Percentiles rank a stretch among this genome's conserved stretches.
These are phyloP conservation scores for Sericinus montela DNA, from an alignment of 2,888 invertebrate genomes.

Conservation along the genomic window DNA sequence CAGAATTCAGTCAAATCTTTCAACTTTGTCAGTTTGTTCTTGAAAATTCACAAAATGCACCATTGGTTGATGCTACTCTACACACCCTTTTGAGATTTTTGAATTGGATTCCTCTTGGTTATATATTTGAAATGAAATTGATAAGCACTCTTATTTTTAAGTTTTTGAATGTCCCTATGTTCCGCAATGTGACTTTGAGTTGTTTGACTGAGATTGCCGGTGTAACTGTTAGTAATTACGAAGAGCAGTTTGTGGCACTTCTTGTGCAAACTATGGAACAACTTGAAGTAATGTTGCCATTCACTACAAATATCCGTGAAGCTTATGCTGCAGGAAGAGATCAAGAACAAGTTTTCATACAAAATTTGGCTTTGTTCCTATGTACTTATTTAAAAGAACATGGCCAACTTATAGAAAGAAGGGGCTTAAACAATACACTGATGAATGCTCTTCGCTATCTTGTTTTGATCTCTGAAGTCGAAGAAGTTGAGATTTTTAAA, in stretches of 20 bases:
- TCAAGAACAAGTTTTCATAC: conserved; percentile 99
- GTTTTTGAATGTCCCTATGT: conserved; percentile 98
- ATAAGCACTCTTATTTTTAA: conserved; percentile 96
- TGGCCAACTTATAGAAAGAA: conserved; percentile 91
- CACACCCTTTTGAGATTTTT: conserved; percentile 97
- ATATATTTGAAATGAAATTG: conserved; percentile 99
- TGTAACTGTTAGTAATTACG: conserved; percentile 93
- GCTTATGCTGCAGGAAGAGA: conserved; percentile 96
- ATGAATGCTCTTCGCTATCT: conserved; percentile 92
- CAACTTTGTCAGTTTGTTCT: conserved; percentile 98
- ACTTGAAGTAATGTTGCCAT: conserved; percentile 94
- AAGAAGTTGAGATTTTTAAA: conserved; percentile 99
- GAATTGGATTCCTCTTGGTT: conserved; percentile 99
- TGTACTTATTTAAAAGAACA: conserved; percentile 98
- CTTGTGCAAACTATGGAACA: conserved; percentile 96
- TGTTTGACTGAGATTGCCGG: conserved; percentile 99
- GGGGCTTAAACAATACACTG: conserved; percentile 86
- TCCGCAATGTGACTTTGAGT: conserved; percentile 98
- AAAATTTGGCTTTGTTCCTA: conserved; percentile 97
- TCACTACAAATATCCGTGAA: conserved; percentile 93
- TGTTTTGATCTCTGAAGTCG: conserved; percentile 97
- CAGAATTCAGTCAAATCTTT: conserved; percentile 99
- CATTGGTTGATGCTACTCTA: conserved; percentile 95
- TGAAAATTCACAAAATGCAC: conserved; percentile 98
- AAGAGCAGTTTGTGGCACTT: conserved; percentile 93